Evolutionary conservation across 1,140 invertebrate genomes (phyloP).

Genomic region (Bathynomus jamesi): DNA sequence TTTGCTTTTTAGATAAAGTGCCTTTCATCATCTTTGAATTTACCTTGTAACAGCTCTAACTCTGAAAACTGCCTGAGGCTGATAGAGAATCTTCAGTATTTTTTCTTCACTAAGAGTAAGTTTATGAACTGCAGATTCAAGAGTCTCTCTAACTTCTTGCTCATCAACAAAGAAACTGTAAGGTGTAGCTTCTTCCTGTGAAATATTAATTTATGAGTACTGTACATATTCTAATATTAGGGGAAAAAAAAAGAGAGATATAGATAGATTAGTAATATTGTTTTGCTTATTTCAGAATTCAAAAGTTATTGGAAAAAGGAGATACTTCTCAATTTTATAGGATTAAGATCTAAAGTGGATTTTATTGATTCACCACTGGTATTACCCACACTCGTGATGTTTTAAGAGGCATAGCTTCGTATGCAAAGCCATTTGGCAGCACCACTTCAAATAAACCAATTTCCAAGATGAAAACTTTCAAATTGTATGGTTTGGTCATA

Average conservation of each 20-base stretch:
- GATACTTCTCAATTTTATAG: too few relatives aligned
- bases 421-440: too few relatives aligned
- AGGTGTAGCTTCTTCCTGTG: constrained; percentile 23
- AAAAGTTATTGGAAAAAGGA: not conserved
- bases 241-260: not conserved
- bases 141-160: constrained; percentile 22
- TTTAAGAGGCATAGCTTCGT: too few relatives aligned
- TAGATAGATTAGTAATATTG: not conserved
- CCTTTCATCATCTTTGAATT: too few relatives aligned
- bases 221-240: not conserved
- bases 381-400: too few relatives aligned
- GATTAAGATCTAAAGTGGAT: too few relatives aligned
- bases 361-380: too few relatives aligned
- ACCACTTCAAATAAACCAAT: too few relatives aligned
- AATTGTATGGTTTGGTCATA: too few relatives aligned
- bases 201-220: not conserved
- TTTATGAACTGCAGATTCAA: constrained; percentile 16
- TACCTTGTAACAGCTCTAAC: constrained; percentile 33
- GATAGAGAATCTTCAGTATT: constrained; percentile 31
- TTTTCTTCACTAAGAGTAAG: constrained; percentile 24
- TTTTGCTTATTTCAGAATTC: not conserved
- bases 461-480: too few relatives aligned
- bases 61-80: constrained; percentile 32
- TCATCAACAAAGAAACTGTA: constrained; percentile 37
- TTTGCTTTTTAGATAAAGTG: too few relatives aligned